These are phyloP conservation scores for Oreortyx pictus DNA, from an alignment of 2,797 vertebrate genomes.

Conservation along the genomic window DNA sequence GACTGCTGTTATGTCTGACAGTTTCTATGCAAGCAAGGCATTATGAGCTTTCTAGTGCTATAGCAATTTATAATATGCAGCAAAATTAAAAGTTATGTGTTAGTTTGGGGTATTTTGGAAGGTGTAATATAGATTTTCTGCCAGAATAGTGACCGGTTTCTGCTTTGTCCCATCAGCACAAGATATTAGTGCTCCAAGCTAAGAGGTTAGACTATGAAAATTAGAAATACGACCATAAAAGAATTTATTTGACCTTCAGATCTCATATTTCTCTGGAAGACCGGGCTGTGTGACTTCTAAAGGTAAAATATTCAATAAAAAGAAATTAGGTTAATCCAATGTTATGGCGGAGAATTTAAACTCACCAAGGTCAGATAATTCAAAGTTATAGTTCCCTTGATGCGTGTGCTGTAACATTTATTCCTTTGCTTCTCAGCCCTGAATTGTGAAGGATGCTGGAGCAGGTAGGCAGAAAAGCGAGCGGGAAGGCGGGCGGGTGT, in stretches of 20 bases:
- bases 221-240: slow-evolving; percentile 57
- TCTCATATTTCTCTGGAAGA: slow-evolving; percentile 52
- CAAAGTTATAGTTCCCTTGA: slow-evolving; percentile 60
- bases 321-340: slow-evolving; percentile 71
- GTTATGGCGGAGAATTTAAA: slow-evolving; percentile 72
- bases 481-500: not conserved
- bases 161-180: slow-evolving; percentile 33
- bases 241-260: slow-evolving; percentile 67
- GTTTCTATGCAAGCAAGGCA: slow-evolving; percentile 4
- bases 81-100: slow-evolving; percentile 20
- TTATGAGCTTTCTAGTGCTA: not conserved
- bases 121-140: not conserved
- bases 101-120: slow-evolving; percentile 27
- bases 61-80: slow-evolving; percentile 1
- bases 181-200: slow-evolving; percentile 20
- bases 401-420: slow-evolving; percentile 41
- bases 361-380: slow-evolving; percentile 64
- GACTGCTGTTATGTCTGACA: not conserved
- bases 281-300: slow-evolving; percentile 42
- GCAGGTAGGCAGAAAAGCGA: not conserved
- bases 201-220: slow-evolving; percentile 63
- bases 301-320: slow-evolving; percentile 68
- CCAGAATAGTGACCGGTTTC: slow-evolving; percentile 15
- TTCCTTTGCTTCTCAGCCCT: slow-evolving; percentile 30
- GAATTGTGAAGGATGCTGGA: slow-evolving; percentile 44